Base-by-base conservation (phyloP, 2,113 vertebrate genomes). In the Podocnemis expansa region DNA sequence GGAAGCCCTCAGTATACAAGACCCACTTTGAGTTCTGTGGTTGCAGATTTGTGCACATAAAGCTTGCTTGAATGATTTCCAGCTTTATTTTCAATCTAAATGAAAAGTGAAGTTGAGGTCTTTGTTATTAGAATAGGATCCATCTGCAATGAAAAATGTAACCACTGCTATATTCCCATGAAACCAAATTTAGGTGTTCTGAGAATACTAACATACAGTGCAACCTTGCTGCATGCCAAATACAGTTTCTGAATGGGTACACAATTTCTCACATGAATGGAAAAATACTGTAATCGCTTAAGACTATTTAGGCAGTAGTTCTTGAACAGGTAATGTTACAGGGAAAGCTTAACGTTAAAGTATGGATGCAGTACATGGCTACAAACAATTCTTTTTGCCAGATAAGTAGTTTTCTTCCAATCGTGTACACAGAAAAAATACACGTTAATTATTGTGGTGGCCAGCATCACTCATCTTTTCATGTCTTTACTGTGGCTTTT, bases 41-140 rank as follows among this genome's bases (percentile, higher is more conserved):
- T 93, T 63, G 38, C 47, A 91, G 47, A 67, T 94, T 89, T 80
- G 60, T n/a, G 81, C 17, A 49, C 89, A 3, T 17, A 1, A 7
- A 29, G 83, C 41, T 41, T 63, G 25, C 31, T 70, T 52, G 54
- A 88, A 31, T 4, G 27, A 90, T 51, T 45, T 89, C 87, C 84
- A 31, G 25, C 63, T 89, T 93, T 63, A 78, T 95, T 95, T 91
- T 56, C 82, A 34, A 34, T 63, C 80, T 56, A 67, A 91, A 80
- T 80, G 43, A 84, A 82, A 88, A 95, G 60, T 29, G 85, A 86
- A 52, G 82, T 60, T 55, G 29, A 79, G 12, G 31, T 93, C 81
- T 92, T 79, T 91, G 80, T 87, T 93, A 54, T 67, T 82, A 89
- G 87, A 82, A 34, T 89, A 58, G 90, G 87, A 95, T 96, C 87